Evolutionary conservation across 2,113 vertebrate species (phyloP).

Genomic region (Ailurus styani): DNA sequence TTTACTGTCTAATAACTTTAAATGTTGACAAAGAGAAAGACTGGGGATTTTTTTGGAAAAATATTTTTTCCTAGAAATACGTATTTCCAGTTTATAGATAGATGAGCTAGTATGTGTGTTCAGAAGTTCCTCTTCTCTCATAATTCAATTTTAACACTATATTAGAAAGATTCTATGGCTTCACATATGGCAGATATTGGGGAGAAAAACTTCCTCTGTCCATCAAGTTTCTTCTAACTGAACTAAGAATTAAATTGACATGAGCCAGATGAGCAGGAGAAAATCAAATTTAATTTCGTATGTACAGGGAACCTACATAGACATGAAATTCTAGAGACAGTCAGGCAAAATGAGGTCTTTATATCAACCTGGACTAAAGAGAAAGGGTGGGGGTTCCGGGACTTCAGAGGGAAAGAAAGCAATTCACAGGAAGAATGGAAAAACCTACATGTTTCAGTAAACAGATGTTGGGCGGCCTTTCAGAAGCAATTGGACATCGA

Average conservation of each 20-base stretch:
- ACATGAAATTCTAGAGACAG: not conserved
- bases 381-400: not conserved
- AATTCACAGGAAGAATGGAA: not conserved
- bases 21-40: slow-evolving; percentile 41
- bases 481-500: not conserved
- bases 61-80: not conserved
- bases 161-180: not conserved
- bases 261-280: not conserved
- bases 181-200: not conserved
- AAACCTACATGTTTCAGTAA: not conserved
- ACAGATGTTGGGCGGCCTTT: not conserved
- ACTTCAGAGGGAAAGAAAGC: not conserved
- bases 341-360: not conserved
- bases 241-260: not conserved
- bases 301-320: not conserved
- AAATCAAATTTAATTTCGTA: not conserved
- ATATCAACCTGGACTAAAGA: not conserved
- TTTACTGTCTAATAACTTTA: slow-evolving; percentile 29
- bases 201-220: not conserved
- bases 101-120: not conserved
- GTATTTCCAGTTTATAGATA: slow-evolving; percentile 5
- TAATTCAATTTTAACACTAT: not conserved
- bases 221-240: not conserved
- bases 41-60: not conserved
- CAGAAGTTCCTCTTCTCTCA: not conserved